Conservation (phyloP, 92 coral and sea anemone genomes). For the Metridium senile region DNA sequence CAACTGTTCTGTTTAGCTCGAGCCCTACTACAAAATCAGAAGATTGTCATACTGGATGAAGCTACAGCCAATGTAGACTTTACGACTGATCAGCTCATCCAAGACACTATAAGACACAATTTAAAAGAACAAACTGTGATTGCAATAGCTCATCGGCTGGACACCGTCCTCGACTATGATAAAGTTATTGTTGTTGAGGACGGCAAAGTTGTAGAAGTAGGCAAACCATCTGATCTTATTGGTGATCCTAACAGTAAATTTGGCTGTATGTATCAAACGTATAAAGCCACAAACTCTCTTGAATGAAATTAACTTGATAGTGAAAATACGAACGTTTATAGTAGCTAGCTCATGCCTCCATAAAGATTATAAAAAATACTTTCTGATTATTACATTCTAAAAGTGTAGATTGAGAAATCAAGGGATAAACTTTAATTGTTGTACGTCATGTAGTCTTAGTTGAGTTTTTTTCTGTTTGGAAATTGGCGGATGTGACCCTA, state of each 20-base stretch:
- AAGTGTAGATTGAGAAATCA: no score
- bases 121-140: constrained; percentile 16
- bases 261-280: constrained; percentile 16
- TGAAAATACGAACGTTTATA: no score
- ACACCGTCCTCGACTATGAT: constrained; percentile 32
- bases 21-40: constrained; percentile 51
- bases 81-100: constrained; percentile 27
- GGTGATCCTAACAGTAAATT: background rate
- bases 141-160: constrained; percentile 16
- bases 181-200: constrained; percentile 23
- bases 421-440: no score
- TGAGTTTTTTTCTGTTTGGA: no score
- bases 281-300: background rate
- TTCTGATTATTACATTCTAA: no score
- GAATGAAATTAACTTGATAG: background rate
- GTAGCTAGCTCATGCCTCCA: no score
- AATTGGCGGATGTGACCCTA: no score
- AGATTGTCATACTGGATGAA: constrained; percentile 62
- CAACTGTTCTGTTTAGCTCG: constrained; percentile 59
- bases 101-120: constrained; percentile 17
- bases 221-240: constrained; percentile 12
- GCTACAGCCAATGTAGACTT: constrained; percentile 62
- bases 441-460: no score
- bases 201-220: constrained; percentile 30
- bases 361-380: no score